phyloP scores from a whole-genome alignment of 2,113 vertebrate genomes.

The Hypanus sabinus region DNA sequence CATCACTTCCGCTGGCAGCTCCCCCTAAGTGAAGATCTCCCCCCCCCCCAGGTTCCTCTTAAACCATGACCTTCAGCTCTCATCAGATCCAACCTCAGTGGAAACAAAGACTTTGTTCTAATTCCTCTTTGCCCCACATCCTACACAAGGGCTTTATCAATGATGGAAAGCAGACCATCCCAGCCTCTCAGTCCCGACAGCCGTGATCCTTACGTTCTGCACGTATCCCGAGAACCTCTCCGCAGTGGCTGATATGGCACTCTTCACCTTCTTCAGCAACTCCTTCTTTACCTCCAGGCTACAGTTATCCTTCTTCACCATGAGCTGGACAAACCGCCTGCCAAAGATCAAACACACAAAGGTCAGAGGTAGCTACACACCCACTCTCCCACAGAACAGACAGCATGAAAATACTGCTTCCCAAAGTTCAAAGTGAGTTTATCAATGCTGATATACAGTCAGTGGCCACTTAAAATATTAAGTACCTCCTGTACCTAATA shows the following conservation, averaged over 20 bases:
- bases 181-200: neutral
- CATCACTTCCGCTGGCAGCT: no score
- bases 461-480: no score
- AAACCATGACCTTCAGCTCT: no score
- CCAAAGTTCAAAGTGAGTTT: no score
- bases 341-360: conserved; percentile 40
- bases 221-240: conserved; percentile 96
- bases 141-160: neutral
- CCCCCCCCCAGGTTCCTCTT: no score
- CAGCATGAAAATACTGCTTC: neutral
- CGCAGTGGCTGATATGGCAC: conserved; percentile 90
- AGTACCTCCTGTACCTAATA: no score
- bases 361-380: conserved; percentile 9
- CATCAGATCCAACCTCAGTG: no score
- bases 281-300: conserved; percentile 92
- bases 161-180: neutral
- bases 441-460: no score
- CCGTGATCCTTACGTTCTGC: conserved; percentile 78
- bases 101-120: neutral
- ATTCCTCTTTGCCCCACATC: neutral
- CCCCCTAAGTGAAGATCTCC: no score
- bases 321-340: conserved; percentile 89
- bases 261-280: conserved; percentile 91
- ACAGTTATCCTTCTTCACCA: conserved; percentile 87
- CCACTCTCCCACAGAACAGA: neutral